Base-by-base conservation (phyloP, 2,888 invertebrate genomes). In the Drepanosiphum platanoidis region DNA sequence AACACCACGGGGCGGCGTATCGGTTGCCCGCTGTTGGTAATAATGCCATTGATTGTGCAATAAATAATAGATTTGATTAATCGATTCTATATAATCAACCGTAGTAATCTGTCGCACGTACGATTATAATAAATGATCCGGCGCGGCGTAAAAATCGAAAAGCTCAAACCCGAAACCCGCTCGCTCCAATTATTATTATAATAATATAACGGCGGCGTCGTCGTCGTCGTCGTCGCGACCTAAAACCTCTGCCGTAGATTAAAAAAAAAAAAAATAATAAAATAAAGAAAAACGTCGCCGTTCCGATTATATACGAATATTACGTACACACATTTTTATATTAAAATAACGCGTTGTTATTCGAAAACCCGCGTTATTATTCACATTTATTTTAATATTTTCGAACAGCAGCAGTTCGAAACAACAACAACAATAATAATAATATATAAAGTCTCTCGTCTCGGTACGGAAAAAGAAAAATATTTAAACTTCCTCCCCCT, bases 401-500 rank as follows among this genome's bases (percentile, higher is more conserved):
- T 61, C 7, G 7, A 61, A 61, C n/a, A 61, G 42, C 8, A 11
- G 11, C 42, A 11, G 42, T 42, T 42, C 42, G 42, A 11, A 7
- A 42, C 42, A 42, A 42, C 11, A 42, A 11, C n/a, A 61, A 27
- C 22, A 52, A 52, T 52, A 52, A 52, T 42, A 52, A 46, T 46
- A 46, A 46, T 46, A 18, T 46, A 46, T 46, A 11, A 15, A 46
- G 46, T 15, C 3, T 22, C 58, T 58, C 58, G 22, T 58, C n/a
- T 58, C 58, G 58, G 58, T 58, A 58, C 15, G 46, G 13, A 46
- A 36, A 36, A 58, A 77, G 15, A 8, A 61, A 58, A 77, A 78
- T 64, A 78, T 78, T 79, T 27, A 46, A 61, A 79, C 46, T 68
- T 66, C 34, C n/a, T 27, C 42, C 39, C 30, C n/a, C n/a, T n/a